Base-by-base conservation (phyloP, 2,113 vertebrate genomes). In the Tachysurus fulvidraco region DNA sequence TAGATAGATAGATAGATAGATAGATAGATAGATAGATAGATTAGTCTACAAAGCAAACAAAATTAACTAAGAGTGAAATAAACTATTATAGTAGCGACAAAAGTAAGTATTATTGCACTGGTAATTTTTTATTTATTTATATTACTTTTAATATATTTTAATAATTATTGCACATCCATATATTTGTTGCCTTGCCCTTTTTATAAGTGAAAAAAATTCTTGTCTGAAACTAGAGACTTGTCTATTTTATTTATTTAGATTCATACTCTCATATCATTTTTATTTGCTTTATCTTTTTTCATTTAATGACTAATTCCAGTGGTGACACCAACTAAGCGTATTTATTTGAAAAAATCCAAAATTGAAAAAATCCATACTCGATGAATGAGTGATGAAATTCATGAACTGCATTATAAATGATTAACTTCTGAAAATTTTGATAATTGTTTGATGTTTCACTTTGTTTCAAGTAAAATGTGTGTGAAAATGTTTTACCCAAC, bases 11-110 rank as follows among this genome's bases (percentile, higher is more conserved):
- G 52, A 79, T 25, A 36, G 36, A 79, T 28, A 54, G 46, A 77
- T 44, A 54, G 74, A 77, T 21, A 54, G 74, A 77, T 44, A n/a
- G 91, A 88, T 90, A 91, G 83, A 21, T 85, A 46, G 25, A 67
- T 12, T 64, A 62, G 23, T n/a, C 0, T n/a, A n/a, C 62, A 5
- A 11, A 28, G 25, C n/a, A 4, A 64, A 28, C 62, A 4, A 28
- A 16, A 16, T 67, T 67, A n/a, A 17, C 8, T 17, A 17, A 16
- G 6, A 69, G 3, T 5, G 30, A 30, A 17, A 36, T 69, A 7
- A 36, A 5, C 36, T 69, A 14, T 3, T 16, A 14, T 36, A 1
- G 13, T 67, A 7, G 64, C 1, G 6, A 67, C 30, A 36, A 36
- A 69, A 69, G 5, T 17, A 69, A 30, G 14, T 36, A 69, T 69